Conservation (phyloP, 1,140 invertebrate genomes). For the Parapsyche elsis region DNA sequence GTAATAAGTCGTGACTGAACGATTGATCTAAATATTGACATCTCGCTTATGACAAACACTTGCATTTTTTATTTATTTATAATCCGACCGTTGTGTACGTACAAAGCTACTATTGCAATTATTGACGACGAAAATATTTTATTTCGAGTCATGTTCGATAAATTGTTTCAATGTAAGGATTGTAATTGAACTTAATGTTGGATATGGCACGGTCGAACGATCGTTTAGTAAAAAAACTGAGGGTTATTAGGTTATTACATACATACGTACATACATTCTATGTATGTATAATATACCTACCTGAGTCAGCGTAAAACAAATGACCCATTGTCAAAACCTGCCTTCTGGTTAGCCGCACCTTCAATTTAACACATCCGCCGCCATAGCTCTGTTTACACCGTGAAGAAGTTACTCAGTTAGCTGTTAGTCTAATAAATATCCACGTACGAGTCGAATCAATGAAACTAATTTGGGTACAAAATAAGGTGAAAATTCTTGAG, state of each 20-base stretch:
- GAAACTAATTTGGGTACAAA: background rate
- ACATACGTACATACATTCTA: too few species aligned
- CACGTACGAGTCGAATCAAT: background rate
- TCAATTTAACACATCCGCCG: slow-evolving; percentile 21
- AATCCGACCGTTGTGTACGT: slow-evolving; percentile 6
- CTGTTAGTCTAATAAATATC: background rate
- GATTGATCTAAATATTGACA: slow-evolving; percentile 54
- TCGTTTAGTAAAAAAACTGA: background rate
- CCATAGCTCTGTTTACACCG: background rate
- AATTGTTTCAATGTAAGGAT: background rate
- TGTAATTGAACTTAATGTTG: background rate
- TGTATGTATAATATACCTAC: background rate
- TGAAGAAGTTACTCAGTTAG: too few species aligned
- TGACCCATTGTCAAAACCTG: slow-evolving; percentile 9
- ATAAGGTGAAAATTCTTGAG: background rate
- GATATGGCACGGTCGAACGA: background rate
- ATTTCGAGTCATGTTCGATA: background rate
- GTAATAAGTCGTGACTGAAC: slow-evolving; percentile 52
- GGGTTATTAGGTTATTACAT: too few species aligned
- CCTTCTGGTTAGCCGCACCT: slow-evolving; percentile 29
- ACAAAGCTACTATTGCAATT: background rate
- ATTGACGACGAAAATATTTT: background rate
- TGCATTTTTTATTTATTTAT: slow-evolving; percentile 39
- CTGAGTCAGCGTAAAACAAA: slow-evolving; percentile 12
- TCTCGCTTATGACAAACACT: slow-evolving; percentile 49